These are phyloP conservation scores for Cyprinodon diabolis DNA, from an alignment of 2,797 vertebrate species.

Conservation along the genomic window DNA sequence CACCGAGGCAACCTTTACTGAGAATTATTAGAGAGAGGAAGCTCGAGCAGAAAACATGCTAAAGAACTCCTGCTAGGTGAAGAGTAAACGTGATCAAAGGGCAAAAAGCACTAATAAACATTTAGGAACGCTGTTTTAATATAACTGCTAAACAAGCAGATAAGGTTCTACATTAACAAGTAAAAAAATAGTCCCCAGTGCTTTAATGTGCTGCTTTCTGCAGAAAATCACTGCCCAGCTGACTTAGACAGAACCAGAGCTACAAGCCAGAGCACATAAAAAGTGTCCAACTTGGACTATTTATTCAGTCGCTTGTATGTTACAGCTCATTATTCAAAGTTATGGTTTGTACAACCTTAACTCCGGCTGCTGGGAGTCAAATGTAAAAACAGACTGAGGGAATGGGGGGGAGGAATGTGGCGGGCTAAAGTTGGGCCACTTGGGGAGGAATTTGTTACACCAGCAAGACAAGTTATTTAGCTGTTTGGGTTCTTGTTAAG, in stretches of 20 bases:
- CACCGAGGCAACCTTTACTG: slow-evolving; percentile 32
- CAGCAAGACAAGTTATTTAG: slow-evolving; percentile 20
- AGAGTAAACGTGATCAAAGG: slow-evolving; percentile 20
- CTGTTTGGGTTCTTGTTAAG: slow-evolving; percentile 31
- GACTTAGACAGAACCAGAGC: slow-evolving; percentile 49
- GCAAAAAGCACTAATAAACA: slow-evolving; percentile 16
- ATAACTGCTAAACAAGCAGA: slow-evolving; percentile 16
- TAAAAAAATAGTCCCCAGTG: slow-evolving; percentile 15
- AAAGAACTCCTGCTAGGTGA: not conserved
- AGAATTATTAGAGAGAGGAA: slow-evolving; percentile 45
- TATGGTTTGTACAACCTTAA: slow-evolving; percentile 35
- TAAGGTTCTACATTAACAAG: slow-evolving; percentile 32
- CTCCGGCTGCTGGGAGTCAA: slow-evolving; percentile 6
- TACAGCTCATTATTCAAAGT: slow-evolving; percentile 63
- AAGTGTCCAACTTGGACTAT: slow-evolving; percentile 56
- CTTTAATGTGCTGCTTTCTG: slow-evolving; percentile 60
- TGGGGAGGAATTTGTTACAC: slow-evolving; percentile 30
- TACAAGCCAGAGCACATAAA: slow-evolving; percentile 46
- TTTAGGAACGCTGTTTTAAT: slow-evolving; percentile 32
- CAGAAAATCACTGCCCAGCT: slow-evolving; percentile 60
- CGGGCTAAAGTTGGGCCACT: slow-evolving; percentile 13
- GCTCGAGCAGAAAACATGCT: slow-evolving; percentile 13
- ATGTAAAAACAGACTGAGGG: slow-evolving; percentile 10
- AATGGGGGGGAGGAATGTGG: slow-evolving; percentile 15
- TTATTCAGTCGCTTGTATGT: slow-evolving; percentile 55